phyloP scores from a whole-genome alignment of 2,797 vertebrate genomes.

The Sebastes jordani region DNA sequence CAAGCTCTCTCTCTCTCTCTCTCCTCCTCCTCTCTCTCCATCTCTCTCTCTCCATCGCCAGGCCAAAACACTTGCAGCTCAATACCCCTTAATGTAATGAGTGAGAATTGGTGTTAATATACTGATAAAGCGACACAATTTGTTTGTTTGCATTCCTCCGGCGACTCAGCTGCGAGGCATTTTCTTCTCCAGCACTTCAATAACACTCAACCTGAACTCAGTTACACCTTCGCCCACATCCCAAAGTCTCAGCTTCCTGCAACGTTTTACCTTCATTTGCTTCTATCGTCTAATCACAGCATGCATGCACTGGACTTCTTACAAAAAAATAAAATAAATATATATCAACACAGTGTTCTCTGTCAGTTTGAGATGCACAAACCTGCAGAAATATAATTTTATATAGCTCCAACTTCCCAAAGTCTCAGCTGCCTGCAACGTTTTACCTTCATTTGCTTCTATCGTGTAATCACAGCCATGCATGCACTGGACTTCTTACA shows the following conservation, averaged over 20 bases:
- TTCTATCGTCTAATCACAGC: not conserved
- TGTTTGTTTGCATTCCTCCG: slow-evolving; percentile 74
- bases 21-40: not conserved
- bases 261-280: slow-evolving; percentile 3
- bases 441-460: not conserved
- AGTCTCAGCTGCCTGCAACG: not conserved
- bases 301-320: not conserved
- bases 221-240: slow-evolving; percentile 50
- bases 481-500: not conserved
- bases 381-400: no score
- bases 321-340: not conserved
- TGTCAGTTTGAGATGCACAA: not conserved
- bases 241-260: not conserved
- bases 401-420: not conserved
- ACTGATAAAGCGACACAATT: slow-evolving; percentile 84
- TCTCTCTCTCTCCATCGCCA: slow-evolving; percentile 39
- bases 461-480: not conserved
- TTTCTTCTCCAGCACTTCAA: slow-evolving; percentile 65
- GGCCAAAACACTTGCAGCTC: slow-evolving; percentile 81
- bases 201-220: slow-evolving; percentile 65
- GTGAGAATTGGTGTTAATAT: slow-evolving; percentile 90
- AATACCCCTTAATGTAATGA: slow-evolving; percentile 84
- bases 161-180: slow-evolving; percentile 75
- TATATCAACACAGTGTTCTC: not conserved
- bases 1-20: slow-evolving; percentile 45